These are phyloP conservation scores for Perca flavescens DNA, from an alignment of 2,113 vertebrate species.

Conservation along the genomic window DNA sequence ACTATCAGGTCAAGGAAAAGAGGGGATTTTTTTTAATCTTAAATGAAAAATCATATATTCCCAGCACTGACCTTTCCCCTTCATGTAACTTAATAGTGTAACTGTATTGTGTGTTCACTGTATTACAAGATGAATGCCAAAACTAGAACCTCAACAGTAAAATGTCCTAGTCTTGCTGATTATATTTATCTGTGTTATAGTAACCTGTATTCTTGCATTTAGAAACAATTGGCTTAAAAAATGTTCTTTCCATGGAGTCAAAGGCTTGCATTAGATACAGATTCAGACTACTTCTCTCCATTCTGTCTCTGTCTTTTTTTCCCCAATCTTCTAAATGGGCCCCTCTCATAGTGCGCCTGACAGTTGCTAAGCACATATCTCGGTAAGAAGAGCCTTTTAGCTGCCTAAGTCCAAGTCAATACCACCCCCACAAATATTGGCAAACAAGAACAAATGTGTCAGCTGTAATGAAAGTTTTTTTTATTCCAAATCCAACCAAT, in stretches of 20 bases:
- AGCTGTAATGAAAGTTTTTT: background rate
- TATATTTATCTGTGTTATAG: background rate
- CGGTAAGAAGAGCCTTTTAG: slow-evolving; percentile 6
- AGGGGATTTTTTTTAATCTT: no score
- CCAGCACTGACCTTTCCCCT: no score
- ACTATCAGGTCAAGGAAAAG: no score
- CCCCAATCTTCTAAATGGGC: background rate
- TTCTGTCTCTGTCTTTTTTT: background rate
- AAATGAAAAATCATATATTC: no score
- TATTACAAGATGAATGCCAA: background rate
- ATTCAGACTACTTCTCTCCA: background rate
- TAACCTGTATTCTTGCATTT: background rate
- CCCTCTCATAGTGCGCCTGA: background rate
- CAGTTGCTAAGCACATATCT: background rate
- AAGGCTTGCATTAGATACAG: background rate
- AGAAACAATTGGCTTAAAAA: background rate
- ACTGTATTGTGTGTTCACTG: background rate
- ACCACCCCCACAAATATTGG: background rate
- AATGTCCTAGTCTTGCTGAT: background rate
- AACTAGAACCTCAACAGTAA: background rate
- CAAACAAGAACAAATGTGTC: slow-evolving; percentile 4
- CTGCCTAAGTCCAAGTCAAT: background rate
- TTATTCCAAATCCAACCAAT: background rate
- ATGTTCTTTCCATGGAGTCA: background rate
- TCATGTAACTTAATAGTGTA: background rate